Evolutionary conservation across 1,140 invertebrate species (phyloP).

Genomic region (Aphis gossypii): DNA sequence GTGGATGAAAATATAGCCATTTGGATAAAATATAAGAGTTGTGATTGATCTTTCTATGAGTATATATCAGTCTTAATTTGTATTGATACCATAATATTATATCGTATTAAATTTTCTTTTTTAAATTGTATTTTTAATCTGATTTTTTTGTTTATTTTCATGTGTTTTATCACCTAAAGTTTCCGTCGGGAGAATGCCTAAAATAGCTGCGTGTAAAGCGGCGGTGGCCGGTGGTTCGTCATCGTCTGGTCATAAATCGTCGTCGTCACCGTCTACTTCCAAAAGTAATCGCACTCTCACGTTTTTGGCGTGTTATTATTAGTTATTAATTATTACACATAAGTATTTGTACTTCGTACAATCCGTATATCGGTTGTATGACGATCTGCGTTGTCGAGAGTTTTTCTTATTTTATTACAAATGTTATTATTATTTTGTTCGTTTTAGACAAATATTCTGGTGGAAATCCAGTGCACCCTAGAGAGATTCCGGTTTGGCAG

Average conservation of each 20-base stretch:
- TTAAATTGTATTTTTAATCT: not conserved
- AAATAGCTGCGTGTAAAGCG: constrained; percentile 10
- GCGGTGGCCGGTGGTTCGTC: not conserved
- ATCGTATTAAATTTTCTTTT: no score
- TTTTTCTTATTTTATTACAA: not conserved
- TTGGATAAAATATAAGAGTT: not conserved
- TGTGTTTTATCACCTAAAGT: not conserved
- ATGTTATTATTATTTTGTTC: not conserved
- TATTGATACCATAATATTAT: not conserved
- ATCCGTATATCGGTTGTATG: not conserved
- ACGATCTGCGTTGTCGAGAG: not conserved
- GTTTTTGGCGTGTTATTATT: not conserved
- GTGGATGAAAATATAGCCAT: not conserved
- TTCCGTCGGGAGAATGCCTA: not conserved
- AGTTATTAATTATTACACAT: not conserved
- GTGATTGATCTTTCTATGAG: not conserved
- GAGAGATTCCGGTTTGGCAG: constrained; percentile 68
- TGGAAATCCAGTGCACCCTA: constrained; percentile 66
- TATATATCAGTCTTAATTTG: not conserved
- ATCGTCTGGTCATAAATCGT: not conserved
- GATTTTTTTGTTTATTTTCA: not conserved
- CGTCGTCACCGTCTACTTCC: not conserved
- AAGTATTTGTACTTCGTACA: not conserved
- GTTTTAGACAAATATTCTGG: constrained; percentile 61
- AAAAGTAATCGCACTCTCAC: not conserved